phyloP scores from a whole-genome alignment of 2,888 invertebrate genomes.

The Ctenicera cuprea region DNA sequence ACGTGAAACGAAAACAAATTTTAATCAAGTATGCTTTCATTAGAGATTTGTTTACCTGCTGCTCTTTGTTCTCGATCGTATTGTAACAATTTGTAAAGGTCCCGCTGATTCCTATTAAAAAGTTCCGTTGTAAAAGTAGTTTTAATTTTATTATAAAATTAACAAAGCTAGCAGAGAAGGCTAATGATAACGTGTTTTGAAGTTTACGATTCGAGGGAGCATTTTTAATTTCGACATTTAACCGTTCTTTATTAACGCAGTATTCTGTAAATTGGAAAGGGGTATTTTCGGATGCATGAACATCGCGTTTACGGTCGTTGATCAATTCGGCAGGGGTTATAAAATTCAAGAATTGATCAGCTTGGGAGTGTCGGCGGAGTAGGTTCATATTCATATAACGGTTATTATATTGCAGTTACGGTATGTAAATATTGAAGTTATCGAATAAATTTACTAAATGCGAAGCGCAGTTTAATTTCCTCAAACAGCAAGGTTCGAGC shows the following conservation, averaged over 20 bases:
- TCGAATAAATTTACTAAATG: constrained; percentile 15
- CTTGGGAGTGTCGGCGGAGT: not conserved
- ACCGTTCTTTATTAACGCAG: constrained; percentile 6
- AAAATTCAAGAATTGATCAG: constrained; percentile 6
- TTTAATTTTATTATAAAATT: too few relatives aligned
- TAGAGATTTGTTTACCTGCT: too few relatives aligned
- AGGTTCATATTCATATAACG: constrained; percentile 10
- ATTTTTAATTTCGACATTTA: constrained; percentile 1
- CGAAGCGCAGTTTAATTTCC: not conserved
- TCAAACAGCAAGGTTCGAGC: not conserved
- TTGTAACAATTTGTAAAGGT: too few relatives aligned
- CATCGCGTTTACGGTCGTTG: constrained; percentile 9
- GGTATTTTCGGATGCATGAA: constrained; percentile 18
- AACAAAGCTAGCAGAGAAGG: not conserved
- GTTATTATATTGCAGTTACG: constrained; percentile 29
- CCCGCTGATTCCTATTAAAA: too few relatives aligned
- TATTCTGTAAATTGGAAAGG: constrained; percentile 21
- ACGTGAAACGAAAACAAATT: too few relatives aligned
- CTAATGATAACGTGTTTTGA: too few relatives aligned
- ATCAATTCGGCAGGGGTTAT: constrained; percentile 9
- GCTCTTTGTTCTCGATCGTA: too few relatives aligned
- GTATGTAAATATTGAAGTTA: constrained; percentile 29
- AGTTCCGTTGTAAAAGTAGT: too few relatives aligned
- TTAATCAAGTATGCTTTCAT: too few relatives aligned
- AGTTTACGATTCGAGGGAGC: too few relatives aligned